These are phyloP conservation scores for Pituophis catenifer DNA, from an alignment of 2,113 vertebrate genomes.

Conservation along the genomic window DNA sequence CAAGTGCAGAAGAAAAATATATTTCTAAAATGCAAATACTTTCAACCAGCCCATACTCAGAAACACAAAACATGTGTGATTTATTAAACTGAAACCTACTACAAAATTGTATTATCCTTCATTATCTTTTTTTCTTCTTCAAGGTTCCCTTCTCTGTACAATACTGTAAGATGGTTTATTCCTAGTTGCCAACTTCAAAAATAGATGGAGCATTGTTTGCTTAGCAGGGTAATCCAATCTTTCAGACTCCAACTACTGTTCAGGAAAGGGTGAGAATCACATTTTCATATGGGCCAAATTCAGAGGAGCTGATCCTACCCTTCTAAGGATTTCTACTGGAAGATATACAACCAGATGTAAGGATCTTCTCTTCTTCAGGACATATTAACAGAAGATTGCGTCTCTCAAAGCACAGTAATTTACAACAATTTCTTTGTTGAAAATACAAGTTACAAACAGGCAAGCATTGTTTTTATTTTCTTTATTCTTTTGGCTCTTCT, in stretches of 20 bases:
- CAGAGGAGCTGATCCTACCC: not conserved
- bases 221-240: not conserved
- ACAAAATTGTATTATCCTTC: not conserved
- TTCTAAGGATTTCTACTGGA: conserved; percentile 1
- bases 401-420: conserved; percentile 56
- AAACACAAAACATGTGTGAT: not conserved
- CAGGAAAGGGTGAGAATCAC: not conserved
- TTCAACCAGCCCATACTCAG: fast-evolving
- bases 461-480: not conserved
- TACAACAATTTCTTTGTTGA: conserved; percentile 41
- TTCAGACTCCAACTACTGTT: not conserved
- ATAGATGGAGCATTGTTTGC: not conserved
- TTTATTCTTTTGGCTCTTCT: not conserved
- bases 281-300: not conserved
- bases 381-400: conserved; percentile 15
- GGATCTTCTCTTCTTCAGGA: not conserved
- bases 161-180: not conserved
- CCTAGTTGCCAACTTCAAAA: not conserved
- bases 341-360: not conserved
- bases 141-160: not conserved
- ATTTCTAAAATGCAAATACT: conserved; percentile 1
- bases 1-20: not conserved
- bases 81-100: fast-evolving
- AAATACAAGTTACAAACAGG: conserved; percentile 14
- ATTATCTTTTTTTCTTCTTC: not conserved